Evolutionary conservation across 2,888 invertebrate genomes (phyloP).

Genomic region (Drosophila atroscutellata): DNA sequence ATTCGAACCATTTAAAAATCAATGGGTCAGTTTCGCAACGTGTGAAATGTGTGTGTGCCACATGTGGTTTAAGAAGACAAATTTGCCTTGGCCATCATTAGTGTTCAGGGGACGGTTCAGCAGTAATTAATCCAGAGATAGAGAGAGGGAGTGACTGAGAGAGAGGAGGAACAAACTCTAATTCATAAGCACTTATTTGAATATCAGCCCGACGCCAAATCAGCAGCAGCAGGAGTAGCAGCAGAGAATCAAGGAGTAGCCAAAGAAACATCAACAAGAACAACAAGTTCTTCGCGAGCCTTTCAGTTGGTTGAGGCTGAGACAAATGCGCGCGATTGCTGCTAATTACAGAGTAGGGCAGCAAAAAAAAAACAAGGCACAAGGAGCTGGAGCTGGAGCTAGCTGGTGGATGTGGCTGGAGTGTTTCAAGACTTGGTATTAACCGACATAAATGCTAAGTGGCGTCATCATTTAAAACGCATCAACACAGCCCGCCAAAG

Average conservation of each 20-base stretch:
- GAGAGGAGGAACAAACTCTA: conserved; percentile 42
- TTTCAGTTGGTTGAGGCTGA: conserved; percentile 41
- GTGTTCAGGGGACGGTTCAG: conserved; percentile 52
- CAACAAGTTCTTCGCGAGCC: conserved; percentile 24
- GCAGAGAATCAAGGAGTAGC: too few species aligned
- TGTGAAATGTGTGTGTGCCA: conserved; percentile 46
- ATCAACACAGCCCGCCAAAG: conserved; percentile 77
- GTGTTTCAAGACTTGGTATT: conserved; percentile 59
- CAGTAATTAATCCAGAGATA: conserved; percentile 68
- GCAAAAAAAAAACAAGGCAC: conserved; percentile 2
- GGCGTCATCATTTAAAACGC: conserved; percentile 84
- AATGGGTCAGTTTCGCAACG: conserved; percentile 17
- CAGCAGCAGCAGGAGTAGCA: conserved; percentile 10
- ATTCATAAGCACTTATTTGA: conserved; percentile 83
- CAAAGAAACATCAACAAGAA: conserved; percentile 15
- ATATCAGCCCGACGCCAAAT: conserved; percentile 55
- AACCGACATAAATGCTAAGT: conserved; percentile 83
- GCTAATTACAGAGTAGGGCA: conserved; percentile 72
- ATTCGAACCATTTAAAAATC: neutral
- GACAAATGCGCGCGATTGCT: conserved; percentile 78
- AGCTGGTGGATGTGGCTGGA: neutral
- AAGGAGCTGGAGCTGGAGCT: conserved; percentile 17
- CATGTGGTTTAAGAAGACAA: conserved; percentile 63
- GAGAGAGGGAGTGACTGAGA: conserved; percentile 9
- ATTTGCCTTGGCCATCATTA: conserved; percentile 71